Percentiles rank a stretch among this genome's conserved stretches.
Conservation (phyloP, 2,113 vertebrate species). For the Regulus satrapa region DNA sequence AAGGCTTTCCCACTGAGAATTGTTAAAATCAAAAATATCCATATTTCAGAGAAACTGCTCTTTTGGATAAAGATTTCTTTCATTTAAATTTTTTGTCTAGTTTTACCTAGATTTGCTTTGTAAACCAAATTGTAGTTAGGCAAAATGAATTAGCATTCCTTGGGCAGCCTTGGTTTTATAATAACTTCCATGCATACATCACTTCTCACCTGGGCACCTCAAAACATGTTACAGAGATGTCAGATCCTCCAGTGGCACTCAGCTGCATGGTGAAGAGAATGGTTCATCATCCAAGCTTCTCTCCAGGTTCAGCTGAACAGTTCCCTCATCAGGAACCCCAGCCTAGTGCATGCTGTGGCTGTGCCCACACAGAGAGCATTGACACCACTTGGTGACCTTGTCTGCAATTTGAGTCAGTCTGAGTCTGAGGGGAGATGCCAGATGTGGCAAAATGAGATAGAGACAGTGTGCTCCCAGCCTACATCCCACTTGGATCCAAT, state of each 20-base stretch:
- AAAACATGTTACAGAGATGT: not conserved
- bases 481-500: not conserved
- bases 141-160: not conserved
- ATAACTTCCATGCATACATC: rapidly evolving
- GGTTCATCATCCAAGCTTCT: not conserved
- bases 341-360: not conserved
- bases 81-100: not conserved
- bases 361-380: not conserved
- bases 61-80: not conserved
- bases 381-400: not conserved
- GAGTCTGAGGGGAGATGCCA: not conserved
- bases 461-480: not conserved
- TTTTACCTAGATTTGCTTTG: not conserved
- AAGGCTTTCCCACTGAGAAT: not conserved
- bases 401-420: not conserved
- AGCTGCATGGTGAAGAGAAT: rapidly evolving
- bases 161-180: not conserved
- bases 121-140: not conserved
- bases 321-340: not conserved
- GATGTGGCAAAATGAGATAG: not conserved
- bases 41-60: not conserved
- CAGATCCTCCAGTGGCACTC: not conserved
- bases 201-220: not conserved
- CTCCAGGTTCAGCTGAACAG: not conserved
- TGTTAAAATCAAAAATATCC: not conserved